These are phyloP conservation scores for Polyergus mexicanus DNA, from an alignment of 1,140 invertebrate genomes.

Conservation along the genomic window DNA sequence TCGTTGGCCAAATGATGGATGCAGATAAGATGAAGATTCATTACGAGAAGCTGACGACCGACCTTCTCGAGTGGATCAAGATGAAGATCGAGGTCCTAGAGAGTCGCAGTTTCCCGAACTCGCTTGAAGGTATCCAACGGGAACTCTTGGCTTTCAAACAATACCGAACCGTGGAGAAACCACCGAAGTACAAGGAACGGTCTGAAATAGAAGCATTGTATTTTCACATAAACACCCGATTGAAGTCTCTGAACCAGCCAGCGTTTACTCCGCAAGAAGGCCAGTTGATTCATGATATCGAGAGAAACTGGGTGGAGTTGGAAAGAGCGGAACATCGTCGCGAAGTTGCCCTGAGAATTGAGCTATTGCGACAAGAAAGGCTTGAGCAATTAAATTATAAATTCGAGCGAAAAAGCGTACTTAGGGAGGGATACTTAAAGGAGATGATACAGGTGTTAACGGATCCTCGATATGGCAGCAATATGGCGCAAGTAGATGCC, in stretches of 20 bases:
- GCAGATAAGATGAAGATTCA: conserved; percentile 96
- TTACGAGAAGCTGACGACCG: conserved; percentile 94
- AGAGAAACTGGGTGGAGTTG: conserved; percentile 96
- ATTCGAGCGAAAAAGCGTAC: conserved; percentile 97
- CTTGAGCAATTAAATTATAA: conserved; percentile 98
- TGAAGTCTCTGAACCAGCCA: conserved; percentile 97
- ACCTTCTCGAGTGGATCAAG: conserved; percentile 97
- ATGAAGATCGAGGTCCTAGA: conserved; percentile 95
- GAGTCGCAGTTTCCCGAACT: conserved; percentile 97
- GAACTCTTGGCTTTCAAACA: conserved; percentile 97
- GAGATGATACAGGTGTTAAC: conserved; percentile 99
- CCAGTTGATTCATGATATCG: conserved; percentile 96
- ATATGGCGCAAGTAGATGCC: conserved; percentile 97
- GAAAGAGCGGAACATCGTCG: conserved; percentile 98
- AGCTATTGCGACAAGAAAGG: conserved; percentile 96
- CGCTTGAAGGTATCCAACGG: conserved; percentile 97
- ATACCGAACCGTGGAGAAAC: conserved; percentile 98
- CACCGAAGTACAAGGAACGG: conserved; percentile 98
- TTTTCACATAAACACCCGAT: conserved; percentile 98
- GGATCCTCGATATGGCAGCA: conserved; percentile 96
- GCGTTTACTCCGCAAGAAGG: conserved; percentile 96
- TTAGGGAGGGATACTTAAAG: conserved; percentile 97
- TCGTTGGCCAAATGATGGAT: conserved; percentile 98
- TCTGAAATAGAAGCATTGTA: conserved; percentile 98
- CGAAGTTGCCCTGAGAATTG: conserved; percentile 96